Base-by-base conservation (phyloP, 2,797 vertebrate species). In the Phrynocephalus vlangalii region DNA sequence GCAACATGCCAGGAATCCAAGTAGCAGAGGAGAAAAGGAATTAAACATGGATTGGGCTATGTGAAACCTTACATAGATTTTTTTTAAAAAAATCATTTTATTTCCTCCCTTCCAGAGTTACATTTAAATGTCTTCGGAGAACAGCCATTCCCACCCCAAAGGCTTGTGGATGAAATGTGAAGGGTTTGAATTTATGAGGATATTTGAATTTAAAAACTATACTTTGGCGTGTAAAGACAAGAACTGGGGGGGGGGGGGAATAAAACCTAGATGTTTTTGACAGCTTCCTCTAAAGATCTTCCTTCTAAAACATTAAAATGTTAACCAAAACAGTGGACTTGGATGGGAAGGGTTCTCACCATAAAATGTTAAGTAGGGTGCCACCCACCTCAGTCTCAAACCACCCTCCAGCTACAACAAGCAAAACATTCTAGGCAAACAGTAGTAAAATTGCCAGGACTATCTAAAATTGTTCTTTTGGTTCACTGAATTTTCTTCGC, bases 401-500 rank as follows among this genome's bases (percentile, higher is more conserved):
- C 60, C 60, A 63, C 60, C 5, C 60, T 63, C 38, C 26, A 73
- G 63, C 0, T 2, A 30, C 0, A 1, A 1, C 68, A 60, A 88
- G 60, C 44, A 66, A 50, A 76, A 89, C n/a, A 88, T 87, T 38
- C 82, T 18, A 0, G 5, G 9, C 79, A 91, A 70, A 30, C 0
- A 60, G 0, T 28, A 5, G n/a, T 20, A 28, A 56, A 15, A 63
- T 24, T 26, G 38, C 38, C 1, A 83, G 85, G 1, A 2, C 75
- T 1, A 1, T 73, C 97, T 96, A 98, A 82, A 95, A 95, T 76
- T 2, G 91, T 3, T 98, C 96, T 93, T 97, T 97, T 24, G 98
- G 98, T 83, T 99, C 97, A 78, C 98, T 99, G 91, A 98, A 97
- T 92, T 98, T 99, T 89, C 97, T 97, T 92, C 94, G 98, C 87